phyloP scores from a whole-genome alignment of 2,797 vertebrate species.

The Cyprinodon diabolis region DNA sequence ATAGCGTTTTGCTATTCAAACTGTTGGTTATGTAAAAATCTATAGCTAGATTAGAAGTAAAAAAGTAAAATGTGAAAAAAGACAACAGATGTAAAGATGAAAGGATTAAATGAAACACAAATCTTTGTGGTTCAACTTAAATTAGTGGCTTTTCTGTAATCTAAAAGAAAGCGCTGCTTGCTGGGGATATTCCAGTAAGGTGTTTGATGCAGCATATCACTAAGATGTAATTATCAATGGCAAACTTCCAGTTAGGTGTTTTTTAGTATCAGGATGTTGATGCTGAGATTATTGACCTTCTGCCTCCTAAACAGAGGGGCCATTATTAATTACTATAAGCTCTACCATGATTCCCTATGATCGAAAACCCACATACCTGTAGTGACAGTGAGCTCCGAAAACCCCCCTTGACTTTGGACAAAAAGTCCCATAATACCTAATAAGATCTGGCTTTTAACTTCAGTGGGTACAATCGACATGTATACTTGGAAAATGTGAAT shows the following conservation, averaged over 20 bases:
- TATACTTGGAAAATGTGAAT: not conserved
- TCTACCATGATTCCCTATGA: slow-evolving; percentile 36
- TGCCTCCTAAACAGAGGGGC: slow-evolving; percentile 12
- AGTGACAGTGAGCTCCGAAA: slow-evolving; percentile 4
- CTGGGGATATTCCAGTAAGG: slow-evolving; percentile 21
- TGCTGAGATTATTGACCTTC: not conserved
- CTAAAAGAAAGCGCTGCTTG: slow-evolving; percentile 18
- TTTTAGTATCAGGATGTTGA: not conserved
- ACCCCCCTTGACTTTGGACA: not conserved
- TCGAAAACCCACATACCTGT: slow-evolving; percentile 11
- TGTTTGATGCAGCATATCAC: slow-evolving; percentile 34
- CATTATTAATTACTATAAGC: slow-evolving; percentile 30
- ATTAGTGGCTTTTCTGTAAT: slow-evolving; percentile 9
- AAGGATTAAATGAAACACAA: slow-evolving; percentile 12
- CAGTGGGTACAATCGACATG: not conserved
- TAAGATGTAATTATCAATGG: not conserved
- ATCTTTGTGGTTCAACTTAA: not conserved
- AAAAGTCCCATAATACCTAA: not conserved
- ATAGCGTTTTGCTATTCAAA: slow-evolving; percentile 4
- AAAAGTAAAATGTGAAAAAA: slow-evolving; percentile 15
- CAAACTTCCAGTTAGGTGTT: slow-evolving; percentile 23
- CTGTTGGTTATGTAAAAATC: slow-evolving; percentile 2
- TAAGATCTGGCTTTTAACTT: slow-evolving; percentile 7
- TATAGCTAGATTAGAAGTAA: slow-evolving; percentile 14
- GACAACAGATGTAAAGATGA: slow-evolving; percentile 22